These are phyloP conservation scores for Brachionus manjavacas DNA, from an alignment of 1,140 invertebrate genomes.

Conservation along the genomic window DNA sequence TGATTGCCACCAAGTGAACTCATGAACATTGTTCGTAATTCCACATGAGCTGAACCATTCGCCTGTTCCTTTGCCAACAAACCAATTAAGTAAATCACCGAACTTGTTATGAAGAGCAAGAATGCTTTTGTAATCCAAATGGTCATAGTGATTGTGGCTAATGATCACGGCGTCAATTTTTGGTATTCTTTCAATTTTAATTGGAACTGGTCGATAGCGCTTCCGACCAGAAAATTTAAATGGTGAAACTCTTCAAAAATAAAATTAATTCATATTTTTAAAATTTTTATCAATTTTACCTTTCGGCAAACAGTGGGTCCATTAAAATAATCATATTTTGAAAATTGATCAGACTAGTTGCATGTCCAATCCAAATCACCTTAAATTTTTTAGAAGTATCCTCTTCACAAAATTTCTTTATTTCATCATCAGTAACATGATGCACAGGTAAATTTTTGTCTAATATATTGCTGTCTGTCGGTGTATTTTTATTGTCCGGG, in stretches of 20 bases:
- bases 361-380: conserved; percentile 59
- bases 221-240: conserved; percentile 50
- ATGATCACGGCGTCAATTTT: conserved; percentile 59
- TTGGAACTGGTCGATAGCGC: conserved; percentile 57
- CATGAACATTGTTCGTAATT: conserved; percentile 46
- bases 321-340: conserved; percentile 56
- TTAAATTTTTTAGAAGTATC: conserved; percentile 48
- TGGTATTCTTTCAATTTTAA: conserved; percentile 57
- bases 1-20: conserved; percentile 59
- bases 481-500: conserved; percentile 47
- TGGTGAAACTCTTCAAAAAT: conserved; percentile 45
- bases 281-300: neutral
- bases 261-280: neutral
- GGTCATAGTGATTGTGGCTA: conserved; percentile 62
- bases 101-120: conserved; percentile 48
- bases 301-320: conserved; percentile 55
- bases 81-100: conserved; percentile 50
- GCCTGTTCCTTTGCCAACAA: conserved; percentile 59
- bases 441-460: conserved; percentile 17
- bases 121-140: conserved; percentile 58
- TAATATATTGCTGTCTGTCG: conserved; percentile 41
- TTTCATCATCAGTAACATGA: neutral
- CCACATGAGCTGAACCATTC: conserved; percentile 53
- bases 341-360: conserved; percentile 57
- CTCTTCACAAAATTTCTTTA: conserved; percentile 42